Evolutionary conservation across 2,888 invertebrate genomes (phyloP).

Genomic region (Ormyrus labotus): DNA sequence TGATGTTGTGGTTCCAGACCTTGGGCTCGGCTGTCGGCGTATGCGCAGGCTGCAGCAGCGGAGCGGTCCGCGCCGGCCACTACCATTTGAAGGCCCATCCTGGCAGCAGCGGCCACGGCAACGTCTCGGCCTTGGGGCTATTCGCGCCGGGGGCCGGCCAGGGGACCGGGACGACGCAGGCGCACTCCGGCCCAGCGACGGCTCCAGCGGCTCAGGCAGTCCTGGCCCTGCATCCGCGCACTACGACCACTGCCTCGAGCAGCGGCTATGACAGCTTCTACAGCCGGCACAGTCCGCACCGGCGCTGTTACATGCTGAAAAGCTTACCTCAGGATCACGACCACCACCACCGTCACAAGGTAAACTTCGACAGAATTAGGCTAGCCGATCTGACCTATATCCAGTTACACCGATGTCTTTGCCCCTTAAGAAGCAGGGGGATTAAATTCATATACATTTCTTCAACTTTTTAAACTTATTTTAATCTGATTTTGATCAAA

Average conservation of each 20-base stretch:
- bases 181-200: not conserved
- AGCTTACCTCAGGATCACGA: slow-evolving; percentile 51
- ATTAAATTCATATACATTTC: no score
- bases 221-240: slow-evolving; percentile 59
- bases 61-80: not conserved
- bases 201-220: slow-evolving; percentile 52
- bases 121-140: not conserved
- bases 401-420: not conserved
- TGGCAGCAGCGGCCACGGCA: slow-evolving; percentile 33
- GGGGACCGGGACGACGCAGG: not conserved
- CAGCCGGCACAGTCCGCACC: slow-evolving; percentile 68
- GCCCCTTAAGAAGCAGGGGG: no score
- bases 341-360: slow-evolving; percentile 5
- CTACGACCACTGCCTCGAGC: slow-evolving; percentile 61
- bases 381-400: not conserved
- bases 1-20: slow-evolving; percentile 65
- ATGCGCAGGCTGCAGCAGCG: slow-evolving; percentile 61
- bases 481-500: no score
- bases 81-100: slow-evolving; percentile 26
- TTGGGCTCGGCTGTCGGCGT: slow-evolving; percentile 61
- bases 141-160: not conserved
- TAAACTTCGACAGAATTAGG: not conserved
- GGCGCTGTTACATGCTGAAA: slow-evolving; percentile 68
- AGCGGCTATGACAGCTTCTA: slow-evolving; percentile 71
- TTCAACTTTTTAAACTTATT: no score